Evolutionary conservation across 2,113 vertebrate species (phyloP), one percentile per base, ranked within the genome.

Genomic region (Chitala chitala): DNA sequence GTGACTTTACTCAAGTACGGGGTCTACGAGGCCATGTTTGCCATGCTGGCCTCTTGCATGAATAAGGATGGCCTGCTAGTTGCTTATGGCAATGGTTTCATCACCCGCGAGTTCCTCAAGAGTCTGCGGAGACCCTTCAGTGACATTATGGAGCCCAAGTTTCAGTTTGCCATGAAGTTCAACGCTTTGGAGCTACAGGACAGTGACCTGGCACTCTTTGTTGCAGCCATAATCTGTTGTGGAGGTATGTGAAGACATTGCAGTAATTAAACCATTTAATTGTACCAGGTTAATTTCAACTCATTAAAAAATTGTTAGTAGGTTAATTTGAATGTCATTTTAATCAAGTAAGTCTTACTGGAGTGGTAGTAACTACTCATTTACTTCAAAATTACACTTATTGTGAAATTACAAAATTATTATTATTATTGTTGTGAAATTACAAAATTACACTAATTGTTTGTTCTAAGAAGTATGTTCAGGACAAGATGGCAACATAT

Each of bases 71-170:
- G 97, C n/a, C 93, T 99, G 84, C 89, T 99, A 51, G 94, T 99
- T 0, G 95, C 95, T 0, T 95, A 94, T 0, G 96, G 96, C 56
- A 94, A 93, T 0, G 96, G 97, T 12, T 99, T 99, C 72, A 95
- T 99, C 77, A 99, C 97, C 0, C 88, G 97, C 0, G 96, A 99
- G 73, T 99, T 99, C 84, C 91, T 99, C 26, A 99, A 98, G 78
- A 96, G 94, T 82, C 88, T 99, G 31, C 88, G 97, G 15, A 92
- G 95, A 51, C 97, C 96, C 0, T 95, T 98, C 78, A 96, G 96
- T 29, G 95, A 98, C n/a, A 98, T 99, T 87, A 95, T 99, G 95
- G 96, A 99, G 80, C 96, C 96, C 0, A 99, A 99, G 89, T 99
- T 99, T 75, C 94, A 98, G 78, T 99, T 99, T 53, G 96, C 97